A percentile compares a stretch with the other conserved stretches of the same genome.
Evolutionary conservation across 2,797 vertebrate genomes (phyloP).

Genomic region (Nannoperca australis): DNA sequence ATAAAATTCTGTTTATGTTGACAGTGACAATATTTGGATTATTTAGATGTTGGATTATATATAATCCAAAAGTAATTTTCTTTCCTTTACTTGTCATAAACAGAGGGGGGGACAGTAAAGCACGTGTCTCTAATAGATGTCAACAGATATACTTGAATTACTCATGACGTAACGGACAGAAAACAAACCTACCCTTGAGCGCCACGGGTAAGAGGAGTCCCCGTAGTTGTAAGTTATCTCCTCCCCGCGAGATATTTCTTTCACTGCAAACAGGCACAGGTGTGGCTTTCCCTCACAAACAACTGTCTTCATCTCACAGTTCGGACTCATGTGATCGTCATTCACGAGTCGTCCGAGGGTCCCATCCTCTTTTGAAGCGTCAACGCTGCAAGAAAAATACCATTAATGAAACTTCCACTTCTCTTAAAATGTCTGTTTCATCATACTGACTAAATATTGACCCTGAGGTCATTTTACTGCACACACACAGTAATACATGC

Average conservation of each 20-base stretch:
- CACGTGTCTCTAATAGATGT: neutral
- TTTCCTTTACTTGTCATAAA: neutral
- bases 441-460: neutral
- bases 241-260: constrained; percentile 44
- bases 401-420: neutral
- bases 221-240: constrained; percentile 66
- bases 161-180: neutral
- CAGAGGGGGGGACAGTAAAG: neutral
- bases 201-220: constrained; percentile 32
- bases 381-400: constrained; percentile 38
- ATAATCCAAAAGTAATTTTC: too few relatives aligned
- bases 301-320: constrained; percentile 59
- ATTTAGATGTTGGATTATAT: neutral
- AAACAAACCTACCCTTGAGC: constrained; percentile 31
- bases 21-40: neutral
- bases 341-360: constrained; percentile 67
- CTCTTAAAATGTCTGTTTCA: neutral
- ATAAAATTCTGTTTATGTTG: neutral
- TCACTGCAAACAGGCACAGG: constrained; percentile 63
- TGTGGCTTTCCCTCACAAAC: constrained; percentile 51
- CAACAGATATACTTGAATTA: neutral
- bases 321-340: constrained; percentile 57
- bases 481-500: neutral
- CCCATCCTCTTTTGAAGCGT: constrained; percentile 45
- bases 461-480: too few relatives aligned